Percentiles rank a stretch among this genome's conserved stretches.
These are phyloP conservation scores for Macaria liturata DNA, from an alignment of 2,888 invertebrate species.

Conservation along the genomic window DNA sequence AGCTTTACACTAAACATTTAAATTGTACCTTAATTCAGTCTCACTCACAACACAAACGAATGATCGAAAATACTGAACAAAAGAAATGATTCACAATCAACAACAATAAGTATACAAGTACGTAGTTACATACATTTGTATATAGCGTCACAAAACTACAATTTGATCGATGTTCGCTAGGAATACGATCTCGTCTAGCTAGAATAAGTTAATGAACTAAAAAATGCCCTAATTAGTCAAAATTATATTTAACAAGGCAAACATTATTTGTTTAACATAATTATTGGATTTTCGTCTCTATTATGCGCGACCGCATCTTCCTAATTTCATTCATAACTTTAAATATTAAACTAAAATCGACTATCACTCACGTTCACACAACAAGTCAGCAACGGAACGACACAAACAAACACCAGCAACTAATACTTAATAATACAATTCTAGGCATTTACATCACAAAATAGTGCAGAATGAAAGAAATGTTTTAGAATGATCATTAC, in stretches of 20 bases:
- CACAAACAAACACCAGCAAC: slow-evolving; percentile 75
- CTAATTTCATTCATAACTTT: slow-evolving; percentile 77
- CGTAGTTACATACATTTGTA: slow-evolving; percentile 48
- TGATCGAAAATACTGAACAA: slow-evolving; percentile 79
- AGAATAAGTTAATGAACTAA: slow-evolving; percentile 78
- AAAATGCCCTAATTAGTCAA: slow-evolving; percentile 80
- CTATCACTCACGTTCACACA: slow-evolving; percentile 76
- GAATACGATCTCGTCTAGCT: slow-evolving; percentile 72
- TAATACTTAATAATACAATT: slow-evolving; percentile 83
- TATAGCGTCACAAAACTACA: slow-evolving; percentile 55
- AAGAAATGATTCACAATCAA: slow-evolving; percentile 61
- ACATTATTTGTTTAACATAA: slow-evolving; percentile 69
- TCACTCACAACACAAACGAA: slow-evolving; percentile 76
- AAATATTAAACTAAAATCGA: slow-evolving; percentile 81
- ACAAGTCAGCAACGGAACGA: slow-evolving; percentile 66
- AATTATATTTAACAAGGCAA: slow-evolving; percentile 78
- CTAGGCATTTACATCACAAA: slow-evolving; percentile 77
- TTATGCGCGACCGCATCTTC: slow-evolving; percentile 83
- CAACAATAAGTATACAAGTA: slow-evolving; percentile 51
- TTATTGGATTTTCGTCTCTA: slow-evolving; percentile 83
- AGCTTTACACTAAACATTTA: slow-evolving; percentile 61
- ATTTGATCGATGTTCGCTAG: slow-evolving; percentile 76
- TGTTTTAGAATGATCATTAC: slow-evolving; percentile 72
- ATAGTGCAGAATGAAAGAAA: slow-evolving; percentile 72
- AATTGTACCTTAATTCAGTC: slow-evolving; percentile 81